Percentiles rank a stretch among this genome's conserved stretches.
Evolutionary conservation across 2,888 invertebrate species (phyloP).

Genomic region (Ceriagrion tenellum): DNA sequence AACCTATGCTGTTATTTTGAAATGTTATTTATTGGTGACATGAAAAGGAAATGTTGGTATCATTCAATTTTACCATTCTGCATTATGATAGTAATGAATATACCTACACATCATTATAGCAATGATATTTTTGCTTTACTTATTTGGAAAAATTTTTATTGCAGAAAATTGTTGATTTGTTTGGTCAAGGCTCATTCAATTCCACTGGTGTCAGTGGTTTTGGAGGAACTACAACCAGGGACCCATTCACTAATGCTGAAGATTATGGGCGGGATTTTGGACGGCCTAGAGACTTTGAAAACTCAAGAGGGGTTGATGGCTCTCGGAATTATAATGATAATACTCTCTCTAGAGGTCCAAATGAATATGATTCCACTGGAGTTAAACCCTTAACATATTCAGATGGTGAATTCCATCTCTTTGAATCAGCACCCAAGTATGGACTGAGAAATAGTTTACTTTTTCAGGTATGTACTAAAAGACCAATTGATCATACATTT

Average conservation of each 20-base stretch:
- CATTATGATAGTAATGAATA: no score
- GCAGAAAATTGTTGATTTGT: conserved; percentile 79
- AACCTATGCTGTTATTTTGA: background rate
- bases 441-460: conserved; percentile 87
- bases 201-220: conserved; percentile 68
- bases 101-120: no score
- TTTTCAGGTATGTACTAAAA: conserved; percentile 83
- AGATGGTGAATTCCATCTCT: conserved; percentile 86
- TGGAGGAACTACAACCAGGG: conserved; percentile 70
- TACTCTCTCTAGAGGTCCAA: conserved; percentile 70
- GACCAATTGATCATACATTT: no score
- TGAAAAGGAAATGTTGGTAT: background rate
- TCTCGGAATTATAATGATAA: conserved; percentile 68
- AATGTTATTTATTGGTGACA: no score
- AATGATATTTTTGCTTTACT: background rate
- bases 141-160: conserved; percentile 78
- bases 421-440: conserved; percentile 85
- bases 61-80: background rate
- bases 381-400: conserved; percentile 76
- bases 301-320: conserved; percentile 72
- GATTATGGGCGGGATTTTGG: background rate
- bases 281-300: background rate
- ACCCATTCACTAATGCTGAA: conserved; percentile 73
- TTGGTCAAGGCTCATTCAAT: conserved; percentile 71
- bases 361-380: conserved; percentile 71